Percentiles rank a stretch among this genome's conserved stretches.
Evolutionary conservation across 37 sponge, comb jelly and placozoan genomes (phyloP).

Genomic region (Cliona cf. orientalis): DNA sequence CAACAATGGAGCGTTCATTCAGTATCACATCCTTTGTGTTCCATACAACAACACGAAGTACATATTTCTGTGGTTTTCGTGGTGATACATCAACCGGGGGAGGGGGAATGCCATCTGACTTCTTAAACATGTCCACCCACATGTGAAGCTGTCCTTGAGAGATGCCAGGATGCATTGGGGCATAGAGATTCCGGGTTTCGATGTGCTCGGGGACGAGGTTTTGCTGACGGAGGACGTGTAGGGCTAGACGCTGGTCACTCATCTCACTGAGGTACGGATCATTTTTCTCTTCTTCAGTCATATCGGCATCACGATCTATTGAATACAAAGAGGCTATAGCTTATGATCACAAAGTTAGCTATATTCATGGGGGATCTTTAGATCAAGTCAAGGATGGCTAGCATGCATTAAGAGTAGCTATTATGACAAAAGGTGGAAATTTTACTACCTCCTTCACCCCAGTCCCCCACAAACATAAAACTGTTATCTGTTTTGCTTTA

Average conservation of each 20-base stretch:
- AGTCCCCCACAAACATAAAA: no score
- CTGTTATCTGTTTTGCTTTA: no score
- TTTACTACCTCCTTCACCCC: no score
- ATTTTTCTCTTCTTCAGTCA: conserved; percentile 79
- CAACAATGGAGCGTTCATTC: conserved; percentile 80
- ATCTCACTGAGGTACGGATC: conserved; percentile 56
- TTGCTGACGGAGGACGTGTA: conserved; percentile 77
- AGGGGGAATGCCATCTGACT: conserved; percentile 69
- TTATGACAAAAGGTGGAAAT: no score
- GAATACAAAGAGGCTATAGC: no score
- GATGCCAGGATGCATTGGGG: conserved; percentile 83
- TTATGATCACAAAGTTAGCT: no score
- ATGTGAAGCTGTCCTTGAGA: conserved; percentile 94
- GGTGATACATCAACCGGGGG: conserved; percentile 90
- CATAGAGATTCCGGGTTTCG: conserved; percentile 92
- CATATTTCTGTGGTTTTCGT: conserved; percentile 84
- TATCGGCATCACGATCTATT: conserved; percentile 20
- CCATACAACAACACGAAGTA: conserved; percentile 89
- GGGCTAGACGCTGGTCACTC: conserved; percentile 89
- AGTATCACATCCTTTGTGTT: conserved; percentile 93
- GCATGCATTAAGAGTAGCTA: no score
- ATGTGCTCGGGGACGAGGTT: conserved; percentile 96
- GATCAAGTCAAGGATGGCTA: no score
- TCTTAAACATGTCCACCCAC: conserved; percentile 98
- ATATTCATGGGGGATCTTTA: no score